phyloP scores from a whole-genome alignment of 2,888 invertebrate species.

The Tipula confusa region DNA sequence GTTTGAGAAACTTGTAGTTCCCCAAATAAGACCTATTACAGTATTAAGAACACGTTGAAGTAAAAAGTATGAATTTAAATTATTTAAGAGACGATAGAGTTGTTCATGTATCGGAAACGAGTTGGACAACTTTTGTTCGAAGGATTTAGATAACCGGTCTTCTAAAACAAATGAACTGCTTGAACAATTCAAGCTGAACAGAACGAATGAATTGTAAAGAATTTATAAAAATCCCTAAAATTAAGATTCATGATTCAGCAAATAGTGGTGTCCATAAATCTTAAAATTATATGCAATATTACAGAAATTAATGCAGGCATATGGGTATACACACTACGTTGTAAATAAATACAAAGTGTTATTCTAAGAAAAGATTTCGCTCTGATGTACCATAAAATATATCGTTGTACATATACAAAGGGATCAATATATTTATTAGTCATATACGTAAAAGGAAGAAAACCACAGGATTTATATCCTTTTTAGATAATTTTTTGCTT shows the following conservation, averaged over 20 bases:
- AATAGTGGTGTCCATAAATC: neutral
- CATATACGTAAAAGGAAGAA: neutral
- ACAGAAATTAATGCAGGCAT: neutral
- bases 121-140: too few relatives aligned
- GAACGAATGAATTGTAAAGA: too few relatives aligned
- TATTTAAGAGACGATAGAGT: too few relatives aligned
- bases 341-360: neutral
- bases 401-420: neutral
- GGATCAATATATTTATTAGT: neutral
- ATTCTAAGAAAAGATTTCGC: neutral
- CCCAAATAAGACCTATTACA: too few relatives aligned
- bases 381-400: neutral
- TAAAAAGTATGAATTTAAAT: too few relatives aligned
- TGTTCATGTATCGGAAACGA: too few relatives aligned
- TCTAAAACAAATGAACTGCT: too few relatives aligned
- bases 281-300: too few relatives aligned
- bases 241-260: neutral
- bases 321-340: neutral
- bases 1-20: too few relatives aligned
- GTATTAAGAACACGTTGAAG: too few relatives aligned
- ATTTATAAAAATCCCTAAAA: neutral
- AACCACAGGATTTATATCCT: neutral
- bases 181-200: too few relatives aligned
- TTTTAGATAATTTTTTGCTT: neutral
- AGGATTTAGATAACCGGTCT: too few relatives aligned